Evolutionary conservation across 2,888 invertebrate genomes (phyloP).

Genomic region (Exephanes ischioxanthus): DNA sequence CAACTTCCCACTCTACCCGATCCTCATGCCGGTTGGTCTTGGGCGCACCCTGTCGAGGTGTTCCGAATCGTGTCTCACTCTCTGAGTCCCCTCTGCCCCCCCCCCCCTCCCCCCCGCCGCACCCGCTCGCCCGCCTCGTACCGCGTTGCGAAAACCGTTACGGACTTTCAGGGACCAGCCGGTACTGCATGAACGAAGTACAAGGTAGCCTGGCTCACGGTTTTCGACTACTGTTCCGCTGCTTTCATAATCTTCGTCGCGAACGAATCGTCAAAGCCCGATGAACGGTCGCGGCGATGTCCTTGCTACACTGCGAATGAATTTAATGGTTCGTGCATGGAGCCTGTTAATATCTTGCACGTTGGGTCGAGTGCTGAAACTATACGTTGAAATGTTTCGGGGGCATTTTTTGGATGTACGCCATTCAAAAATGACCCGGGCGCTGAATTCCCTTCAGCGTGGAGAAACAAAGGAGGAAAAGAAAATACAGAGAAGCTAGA

Average conservation of each 20-base stretch:
- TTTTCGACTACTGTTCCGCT: constrained; percentile 1
- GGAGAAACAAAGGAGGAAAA: constrained; percentile 26
- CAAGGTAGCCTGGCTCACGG: constrained; percentile 30
- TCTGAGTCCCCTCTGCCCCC: constrained; percentile 35
- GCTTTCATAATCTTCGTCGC: constrained; percentile 8
- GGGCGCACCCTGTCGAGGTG: constrained; percentile 74
- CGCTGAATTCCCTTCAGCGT: neutral
- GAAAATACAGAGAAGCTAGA: constrained; percentile 58
- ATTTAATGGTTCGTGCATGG: no score
- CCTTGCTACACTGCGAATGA: no score
- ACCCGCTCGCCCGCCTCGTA: constrained; percentile 10
- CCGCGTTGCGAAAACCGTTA: constrained; percentile 45
- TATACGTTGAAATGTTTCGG: neutral
- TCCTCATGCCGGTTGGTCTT: constrained; percentile 62
- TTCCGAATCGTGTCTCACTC: constrained; percentile 76
- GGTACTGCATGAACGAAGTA: constrained; percentile 53
- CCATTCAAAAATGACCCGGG: neutral
- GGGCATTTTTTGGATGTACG: neutral
- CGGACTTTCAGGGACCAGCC: constrained; percentile 52
- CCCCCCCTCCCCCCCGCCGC: neutral
- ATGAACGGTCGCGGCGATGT: neutral
- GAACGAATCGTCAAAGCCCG: neutral
- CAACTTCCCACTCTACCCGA: constrained; percentile 67
- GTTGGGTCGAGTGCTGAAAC: neutral
- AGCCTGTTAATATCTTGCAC: neutral